These are phyloP conservation scores for Poecile atricapillus DNA, from an alignment of 2,113 vertebrate genomes.

Conservation along the genomic window DNA sequence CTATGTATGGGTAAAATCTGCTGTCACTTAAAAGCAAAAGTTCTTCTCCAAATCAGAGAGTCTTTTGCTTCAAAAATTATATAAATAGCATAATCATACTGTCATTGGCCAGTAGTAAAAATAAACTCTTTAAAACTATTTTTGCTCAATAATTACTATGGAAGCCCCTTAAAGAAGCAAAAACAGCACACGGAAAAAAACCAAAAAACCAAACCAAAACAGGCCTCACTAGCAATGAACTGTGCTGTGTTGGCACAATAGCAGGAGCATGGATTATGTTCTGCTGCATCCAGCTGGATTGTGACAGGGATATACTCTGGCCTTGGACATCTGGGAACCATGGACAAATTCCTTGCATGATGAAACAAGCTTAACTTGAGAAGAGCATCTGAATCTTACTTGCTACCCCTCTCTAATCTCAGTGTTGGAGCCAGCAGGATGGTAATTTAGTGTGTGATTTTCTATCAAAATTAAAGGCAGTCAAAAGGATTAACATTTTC, in stretches of 20 bases:
- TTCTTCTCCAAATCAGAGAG: not conserved
- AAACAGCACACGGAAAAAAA: not conserved
- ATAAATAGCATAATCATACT: not conserved
- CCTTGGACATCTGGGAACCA: not conserved
- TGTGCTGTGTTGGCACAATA: not conserved
- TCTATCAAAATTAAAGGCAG: not conserved
- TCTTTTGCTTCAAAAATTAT: not conserved
- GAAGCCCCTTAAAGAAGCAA: not conserved
- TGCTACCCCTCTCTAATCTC: not conserved
- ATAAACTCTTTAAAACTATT: not conserved
- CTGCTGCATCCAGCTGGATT: not conserved
- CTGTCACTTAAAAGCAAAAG: not conserved
- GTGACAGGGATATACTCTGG: not conserved
- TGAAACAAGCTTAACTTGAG: not conserved
- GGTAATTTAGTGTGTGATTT: not conserved
- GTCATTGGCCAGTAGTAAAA: not conserved
- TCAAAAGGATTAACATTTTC: not conserved
- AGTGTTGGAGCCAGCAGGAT: not conserved
- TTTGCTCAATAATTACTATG: not conserved
- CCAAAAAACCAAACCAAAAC: not conserved
- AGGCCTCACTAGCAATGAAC: not conserved
- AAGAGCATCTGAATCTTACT: not conserved
- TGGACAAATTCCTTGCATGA: not conserved
- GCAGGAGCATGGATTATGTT: not conserved
- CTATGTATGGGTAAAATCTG: not conserved